Base-by-base conservation (phyloP, 1,140 invertebrate genomes). In the Magallana ariakensis region DNA sequence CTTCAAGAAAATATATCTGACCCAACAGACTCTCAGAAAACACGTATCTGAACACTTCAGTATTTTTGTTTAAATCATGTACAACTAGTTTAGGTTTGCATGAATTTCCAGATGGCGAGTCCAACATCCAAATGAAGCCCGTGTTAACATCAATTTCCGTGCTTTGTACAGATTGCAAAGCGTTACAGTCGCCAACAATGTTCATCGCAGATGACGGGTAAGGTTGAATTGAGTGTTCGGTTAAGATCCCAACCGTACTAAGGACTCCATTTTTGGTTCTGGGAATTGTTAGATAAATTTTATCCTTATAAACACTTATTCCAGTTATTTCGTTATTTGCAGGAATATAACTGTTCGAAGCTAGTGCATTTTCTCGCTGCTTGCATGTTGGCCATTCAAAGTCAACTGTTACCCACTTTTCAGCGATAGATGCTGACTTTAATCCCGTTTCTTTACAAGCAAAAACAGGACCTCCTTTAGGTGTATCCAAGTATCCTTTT, bases 91-190 rank as follows among this genome's bases (percentile, higher is more conserved):
- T 93, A 0, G 92, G 86, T 46, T 88, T 91, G 66, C 92, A 91
- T 26, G 85, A 7, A 33, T 90, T 83, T 26, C 88, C n/a, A 15
- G 57, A 53, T 56, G 84, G 90, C 3, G 90, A 92, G 83, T 93
- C 92, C 22, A 93, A 66, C 56, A 93, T 91, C 90, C 90, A 93
- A 91, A 93, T 91, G 26, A 81, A 88, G 2, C 92, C 92, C 7
- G 89, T 91, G 56, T 90, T 90, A 10, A 90, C 88, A 81, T 93
- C 92, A 13, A 93, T 88, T 80, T 92, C 91, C 87, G 92, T 91
- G 80, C 89, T 90, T 83, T 92, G 90, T 54, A 92, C 92, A 13
- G 86, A 85, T 88, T 92, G 92, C 19, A 93, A 89, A 19, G 89
- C 89, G 2, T 86, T 60, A 82, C 92, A 93, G 75, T 92, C 85